These are phyloP conservation scores for Phalera bucephala DNA, from an alignment of 2,888 invertebrate genomes.

Conservation along the genomic window DNA sequence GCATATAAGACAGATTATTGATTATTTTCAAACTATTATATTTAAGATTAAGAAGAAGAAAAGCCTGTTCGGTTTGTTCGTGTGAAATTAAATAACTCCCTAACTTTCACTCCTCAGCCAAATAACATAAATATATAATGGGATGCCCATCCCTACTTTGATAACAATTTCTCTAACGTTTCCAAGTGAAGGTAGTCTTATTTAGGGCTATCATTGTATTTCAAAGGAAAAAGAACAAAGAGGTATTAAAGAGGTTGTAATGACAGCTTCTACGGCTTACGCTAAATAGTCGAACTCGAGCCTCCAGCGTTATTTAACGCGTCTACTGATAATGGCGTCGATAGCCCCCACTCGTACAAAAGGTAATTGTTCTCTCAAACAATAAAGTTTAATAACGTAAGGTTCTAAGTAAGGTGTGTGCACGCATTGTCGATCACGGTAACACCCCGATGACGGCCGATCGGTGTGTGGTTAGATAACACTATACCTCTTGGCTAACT, in stretches of 20 bases:
- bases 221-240: constrained; percentile 53
- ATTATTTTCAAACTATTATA: too few species aligned
- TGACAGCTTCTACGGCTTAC: constrained; percentile 40
- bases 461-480: constrained; percentile 52
- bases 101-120: too few species aligned
- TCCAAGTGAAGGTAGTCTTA: too few species aligned
- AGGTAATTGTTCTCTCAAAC: constrained; percentile 81
- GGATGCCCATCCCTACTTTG: too few species aligned
- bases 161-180: too few species aligned
- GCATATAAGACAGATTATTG: too few species aligned
- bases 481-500: constrained; percentile 27
- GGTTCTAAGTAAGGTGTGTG: constrained; percentile 69
- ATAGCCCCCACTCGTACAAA: constrained; percentile 70
- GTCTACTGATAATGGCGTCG: constrained; percentile 69
- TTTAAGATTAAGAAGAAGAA: too few species aligned
- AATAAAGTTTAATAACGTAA: constrained; percentile 75
- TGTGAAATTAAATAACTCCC: too few species aligned
- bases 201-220: constrained; percentile 9
- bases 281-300: constrained; percentile 67
- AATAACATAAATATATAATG: too few species aligned
- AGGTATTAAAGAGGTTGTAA: constrained; percentile 54
- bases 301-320: constrained; percentile 66
- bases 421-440: constrained; percentile 51
- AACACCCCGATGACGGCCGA: constrained; percentile 44
- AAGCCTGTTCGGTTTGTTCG: too few species aligned